Percentiles rank a stretch among this genome's conserved stretches.
phyloP scores from a whole-genome alignment of 1,140 invertebrate species.

The Phortica variegata region DNA sequence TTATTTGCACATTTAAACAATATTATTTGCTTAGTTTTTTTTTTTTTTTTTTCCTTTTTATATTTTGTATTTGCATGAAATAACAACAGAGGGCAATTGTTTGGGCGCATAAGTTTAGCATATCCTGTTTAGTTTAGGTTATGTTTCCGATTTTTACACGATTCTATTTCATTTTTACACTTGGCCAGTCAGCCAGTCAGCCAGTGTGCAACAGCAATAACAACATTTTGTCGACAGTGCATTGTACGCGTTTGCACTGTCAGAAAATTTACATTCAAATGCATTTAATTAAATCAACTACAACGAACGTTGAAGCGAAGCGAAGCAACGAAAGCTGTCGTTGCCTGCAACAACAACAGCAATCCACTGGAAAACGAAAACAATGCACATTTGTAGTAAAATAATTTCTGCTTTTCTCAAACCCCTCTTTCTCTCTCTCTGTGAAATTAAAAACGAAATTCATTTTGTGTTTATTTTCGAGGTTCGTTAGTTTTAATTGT shows the following conservation, averaged over 20 bases:
- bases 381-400: too few relatives aligned
- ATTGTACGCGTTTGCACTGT: conserved; percentile 31
- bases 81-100: conserved; percentile 48
- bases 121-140: conserved; percentile 47
- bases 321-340: conserved; percentile 27
- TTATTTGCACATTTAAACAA: too few relatives aligned
- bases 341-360: background rate
- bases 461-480: conserved; percentile 49
- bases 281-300: conserved; percentile 52
- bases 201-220: too few relatives aligned
- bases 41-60: too few relatives aligned
- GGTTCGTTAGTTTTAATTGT: conserved; percentile 51
- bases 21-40: too few relatives aligned
- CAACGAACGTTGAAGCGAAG: conserved; percentile 47
- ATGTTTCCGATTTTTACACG: conserved; percentile 25
- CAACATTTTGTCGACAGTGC: background rate
- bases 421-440: conserved; percentile 31
- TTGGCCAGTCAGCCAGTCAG: too few relatives aligned
- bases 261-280: conserved; percentile 51
- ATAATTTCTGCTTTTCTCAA: too few relatives aligned
- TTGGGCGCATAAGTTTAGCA: conserved; percentile 44
- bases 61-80: conserved; percentile 38
- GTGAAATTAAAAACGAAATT: conserved; percentile 50
- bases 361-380: too few relatives aligned
- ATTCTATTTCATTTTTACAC: too few relatives aligned